Base-by-base conservation (phyloP, 2,113 vertebrate species). In the Aldabrachelys gigantea region DNA sequence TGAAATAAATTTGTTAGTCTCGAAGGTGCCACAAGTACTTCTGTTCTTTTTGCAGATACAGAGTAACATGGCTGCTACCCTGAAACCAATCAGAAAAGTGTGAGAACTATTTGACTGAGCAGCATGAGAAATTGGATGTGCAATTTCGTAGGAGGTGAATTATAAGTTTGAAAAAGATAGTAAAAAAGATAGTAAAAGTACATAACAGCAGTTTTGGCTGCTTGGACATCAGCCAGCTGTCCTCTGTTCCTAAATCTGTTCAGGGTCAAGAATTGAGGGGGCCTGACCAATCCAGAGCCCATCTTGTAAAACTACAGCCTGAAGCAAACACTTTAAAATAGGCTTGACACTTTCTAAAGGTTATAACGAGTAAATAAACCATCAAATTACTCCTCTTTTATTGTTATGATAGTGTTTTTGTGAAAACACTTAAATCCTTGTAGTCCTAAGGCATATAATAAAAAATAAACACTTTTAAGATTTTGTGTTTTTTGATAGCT, bases 371-470 rank as follows among this genome's bases (percentile, higher is more conserved):
- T 98, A 99, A 99, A 99, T 98, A 98, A 99, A 98, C 98, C 98
- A 99, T 98, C 98, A 98, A 98, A 98, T 98, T 98, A 98, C 98
- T 99, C 98, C 96, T 98, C 98, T 99, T 99, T 99, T 99, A 99
- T 99, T 99, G 99, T 99, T 99, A 99, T 99, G 93, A 97, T 98
- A 96, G 93, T 98, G 96, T 98, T 99, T 98, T 97, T 96, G 96
- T 97, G 98, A 98, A 98, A 98, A 98, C 98, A 97, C 97, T 98
- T 98, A 98, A 98, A 98, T 98, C 97, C 98, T 95, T 98, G 97
- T 98, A 98, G 98, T 99, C 99, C 99, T 99, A 98, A 98, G 99
- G 99, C 99, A 95, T 96, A 97, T 98, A 97, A 98, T 98, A 99
- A 98, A 98, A 98, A 98, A 97, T 95, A 98, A 98, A 96, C 97